Evolutionary conservation across 2,888 invertebrate genomes (phyloP).

Genomic region (Archips crataeganus): DNA sequence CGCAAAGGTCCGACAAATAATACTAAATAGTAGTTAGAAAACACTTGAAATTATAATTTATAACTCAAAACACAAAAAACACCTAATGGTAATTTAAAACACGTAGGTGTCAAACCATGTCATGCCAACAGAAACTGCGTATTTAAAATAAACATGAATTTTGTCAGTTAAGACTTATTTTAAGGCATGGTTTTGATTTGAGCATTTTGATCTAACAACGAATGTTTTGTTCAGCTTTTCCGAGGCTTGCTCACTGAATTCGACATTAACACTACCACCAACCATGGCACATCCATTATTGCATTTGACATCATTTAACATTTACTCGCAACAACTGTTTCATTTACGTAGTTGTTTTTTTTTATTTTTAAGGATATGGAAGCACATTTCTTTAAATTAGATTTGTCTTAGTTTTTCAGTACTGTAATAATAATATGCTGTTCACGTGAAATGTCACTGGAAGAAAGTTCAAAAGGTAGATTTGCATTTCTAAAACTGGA

Average conservation of each 20-base stretch:
- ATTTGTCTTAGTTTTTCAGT: background rate
- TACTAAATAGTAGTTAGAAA: slow-evolving; percentile 23
- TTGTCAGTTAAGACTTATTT: slow-evolving; percentile 44
- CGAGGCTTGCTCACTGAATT: slow-evolving; percentile 63
- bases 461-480: too few species aligned
- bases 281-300: slow-evolving; percentile 15
- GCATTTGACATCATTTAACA: slow-evolving; percentile 24
- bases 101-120: slow-evolving; percentile 65
- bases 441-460: too few species aligned
- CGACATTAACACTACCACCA: slow-evolving; percentile 31
- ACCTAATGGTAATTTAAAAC: background rate
- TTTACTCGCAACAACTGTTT: background rate
- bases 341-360: background rate
- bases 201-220: slow-evolving; percentile 73
- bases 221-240: slow-evolving; percentile 53
- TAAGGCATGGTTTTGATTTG: slow-evolving; percentile 79
- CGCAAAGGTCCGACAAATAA: slow-evolving; percentile 30
- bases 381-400: background rate
- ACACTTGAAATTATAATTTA: slow-evolving; percentile 2
- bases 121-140: slow-evolving; percentile 70
- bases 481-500: too few species aligned
- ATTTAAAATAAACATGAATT: background rate
- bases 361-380: background rate
- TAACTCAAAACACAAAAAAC: background rate
- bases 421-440: background rate